These are phyloP conservation scores for Orthosia gothica DNA, from an alignment of 2,888 invertebrate genomes.

Conservation along the genomic window DNA sequence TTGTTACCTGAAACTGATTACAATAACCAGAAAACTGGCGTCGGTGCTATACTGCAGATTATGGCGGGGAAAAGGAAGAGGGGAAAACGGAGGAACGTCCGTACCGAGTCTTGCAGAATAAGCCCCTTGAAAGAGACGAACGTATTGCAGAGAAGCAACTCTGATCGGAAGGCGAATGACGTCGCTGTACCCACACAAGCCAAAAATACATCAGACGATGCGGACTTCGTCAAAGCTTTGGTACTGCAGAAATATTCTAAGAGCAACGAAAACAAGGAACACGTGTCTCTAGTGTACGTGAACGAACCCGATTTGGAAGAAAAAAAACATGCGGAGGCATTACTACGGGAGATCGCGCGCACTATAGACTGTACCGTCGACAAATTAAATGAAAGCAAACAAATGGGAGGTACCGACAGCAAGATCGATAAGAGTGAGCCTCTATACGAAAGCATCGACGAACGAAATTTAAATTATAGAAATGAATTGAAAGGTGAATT, in stretches of 20 bases:
- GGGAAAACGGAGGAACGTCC: conserved; percentile 77
- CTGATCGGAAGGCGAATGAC: conserved; percentile 73
- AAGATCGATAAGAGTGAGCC: conserved; percentile 75
- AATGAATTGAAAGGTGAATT: conserved; percentile 83
- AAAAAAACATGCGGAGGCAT: conserved; percentile 86
- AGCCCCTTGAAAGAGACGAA: conserved; percentile 81
- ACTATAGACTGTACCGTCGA: conserved; percentile 88
- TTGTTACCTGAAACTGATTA: conserved; percentile 86
- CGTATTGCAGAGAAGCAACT: conserved; percentile 78
- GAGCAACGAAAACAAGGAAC: conserved; percentile 81
- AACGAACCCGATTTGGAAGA: conserved; percentile 84
- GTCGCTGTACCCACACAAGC: conserved; percentile 75
- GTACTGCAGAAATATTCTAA: conserved; percentile 88
- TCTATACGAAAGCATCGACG: conserved; percentile 80
- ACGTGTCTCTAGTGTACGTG: conserved; percentile 88
- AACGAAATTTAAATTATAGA: conserved; percentile 77
- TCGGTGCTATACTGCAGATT: conserved; percentile 85
- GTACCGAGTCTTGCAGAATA: conserved; percentile 81
- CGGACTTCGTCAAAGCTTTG: conserved; percentile 87
- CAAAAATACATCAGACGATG: conserved; percentile 83
- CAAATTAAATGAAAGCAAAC: conserved; percentile 79
- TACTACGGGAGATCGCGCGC: conserved; percentile 86
- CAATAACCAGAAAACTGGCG: conserved; percentile 83
- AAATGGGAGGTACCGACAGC: conserved; percentile 84
- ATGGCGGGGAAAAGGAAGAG: conserved; percentile 87